Percentiles rank a stretch among this genome's conserved stretches.
These are phyloP conservation scores for Hemicentrotus pulcherrimus DNA, from an alignment of 35 echinoderm and acorn worm species.

Conservation along the genomic window DNA sequence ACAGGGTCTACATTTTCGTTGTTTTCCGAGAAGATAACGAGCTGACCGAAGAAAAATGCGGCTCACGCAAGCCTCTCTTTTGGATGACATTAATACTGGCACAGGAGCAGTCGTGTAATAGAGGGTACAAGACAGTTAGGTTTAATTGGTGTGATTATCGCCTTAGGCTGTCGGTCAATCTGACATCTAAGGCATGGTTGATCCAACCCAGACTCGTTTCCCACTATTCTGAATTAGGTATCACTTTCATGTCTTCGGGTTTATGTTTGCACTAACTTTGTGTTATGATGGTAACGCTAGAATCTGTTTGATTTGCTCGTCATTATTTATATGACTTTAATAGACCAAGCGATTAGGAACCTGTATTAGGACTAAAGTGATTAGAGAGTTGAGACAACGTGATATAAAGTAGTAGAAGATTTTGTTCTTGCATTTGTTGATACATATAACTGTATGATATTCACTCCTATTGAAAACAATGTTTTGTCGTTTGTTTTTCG, in stretches of 20 bases:
- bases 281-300: not conserved
- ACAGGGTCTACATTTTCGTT: not conserved
- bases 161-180: constrained; percentile 28
- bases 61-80: not conserved
- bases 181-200: constrained; percentile 7
- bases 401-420: too few species aligned
- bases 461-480: too few species aligned
- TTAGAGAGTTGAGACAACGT: too few species aligned
- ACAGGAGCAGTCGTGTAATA: not conserved
- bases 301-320: not conserved
- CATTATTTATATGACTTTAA: not conserved
- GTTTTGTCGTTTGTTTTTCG: too few species aligned
- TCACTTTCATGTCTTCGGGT: not conserved
- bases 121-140: not conserved
- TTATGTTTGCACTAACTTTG: not conserved
- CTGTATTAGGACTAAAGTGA: too few species aligned
- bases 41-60: constrained; percentile 42
- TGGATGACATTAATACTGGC: constrained; percentile 16
- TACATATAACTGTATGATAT: too few species aligned
- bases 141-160: constrained; percentile 53
- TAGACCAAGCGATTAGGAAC: too few species aligned
- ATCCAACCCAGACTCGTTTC: not conserved
- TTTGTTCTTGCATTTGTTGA: too few species aligned
- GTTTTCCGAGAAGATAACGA: not conserved
- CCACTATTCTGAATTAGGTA: not conserved